Conservation (phyloP, 1,140 invertebrate species). For the Leucophenga varia region DNA sequence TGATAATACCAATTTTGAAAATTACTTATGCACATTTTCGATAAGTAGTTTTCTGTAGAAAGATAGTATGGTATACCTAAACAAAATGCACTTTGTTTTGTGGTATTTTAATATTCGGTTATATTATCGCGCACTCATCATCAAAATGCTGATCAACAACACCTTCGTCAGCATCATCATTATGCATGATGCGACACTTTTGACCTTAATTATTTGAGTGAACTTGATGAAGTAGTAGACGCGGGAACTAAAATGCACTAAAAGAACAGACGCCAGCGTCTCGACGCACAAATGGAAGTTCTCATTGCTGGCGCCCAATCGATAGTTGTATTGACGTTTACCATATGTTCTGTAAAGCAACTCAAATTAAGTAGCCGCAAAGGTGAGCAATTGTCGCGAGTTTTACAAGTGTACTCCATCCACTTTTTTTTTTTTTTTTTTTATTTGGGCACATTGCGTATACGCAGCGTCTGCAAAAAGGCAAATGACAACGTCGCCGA, state of each 20-base stretch:
- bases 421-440: no score
- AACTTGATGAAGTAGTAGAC: no score
- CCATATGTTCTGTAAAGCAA: conserved; percentile 37
- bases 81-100: background rate
- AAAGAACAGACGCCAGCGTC: no score
- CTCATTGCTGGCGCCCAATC: conserved; percentile 8
- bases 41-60: background rate
- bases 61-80: background rate
- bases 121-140: background rate
- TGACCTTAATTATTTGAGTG: conserved; percentile 49
- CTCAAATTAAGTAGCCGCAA: no score
- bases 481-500: no score
- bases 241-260: conserved; percentile 7
- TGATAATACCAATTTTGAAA: no score
- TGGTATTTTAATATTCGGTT: no score
- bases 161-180: conserved; percentile 46
- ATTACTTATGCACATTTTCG: conserved; percentile 2
- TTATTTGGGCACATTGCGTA: no score
- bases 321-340: conserved; percentile 1
- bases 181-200: conserved; percentile 55
- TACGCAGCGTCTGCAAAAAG: conserved; percentile 1
- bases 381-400: no score
- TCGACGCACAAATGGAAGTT: conserved; percentile 8
- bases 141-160: conserved; percentile 3
- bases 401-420: no score